These are phyloP conservation scores for Orestias chungarensis DNA, from an alignment of 2,797 vertebrate genomes.

Conservation along the genomic window DNA sequence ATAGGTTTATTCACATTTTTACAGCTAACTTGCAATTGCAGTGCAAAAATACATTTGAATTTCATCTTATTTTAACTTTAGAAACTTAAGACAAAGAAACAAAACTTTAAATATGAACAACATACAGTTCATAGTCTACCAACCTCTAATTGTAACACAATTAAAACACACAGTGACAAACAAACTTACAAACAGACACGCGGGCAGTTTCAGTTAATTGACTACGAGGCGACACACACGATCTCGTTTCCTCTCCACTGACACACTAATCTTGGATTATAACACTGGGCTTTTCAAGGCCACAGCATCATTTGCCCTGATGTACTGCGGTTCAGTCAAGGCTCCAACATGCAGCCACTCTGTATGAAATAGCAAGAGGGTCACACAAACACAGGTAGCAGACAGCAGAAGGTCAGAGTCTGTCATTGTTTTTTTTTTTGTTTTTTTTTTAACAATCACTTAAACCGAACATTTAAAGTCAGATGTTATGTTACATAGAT, in stretches of 20 bases:
- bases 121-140: no score
- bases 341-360: slow-evolving; percentile 43
- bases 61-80: not conserved
- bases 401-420: not conserved
- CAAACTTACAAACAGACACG: not conserved
- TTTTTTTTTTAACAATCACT: not conserved
- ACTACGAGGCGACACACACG: slow-evolving; percentile 21
- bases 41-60: not conserved
- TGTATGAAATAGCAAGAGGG: slow-evolving; percentile 21
- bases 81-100: not conserved
- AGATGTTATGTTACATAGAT: not conserved
- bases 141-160: no score
- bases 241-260: slow-evolving; percentile 33
- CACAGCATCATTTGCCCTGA: slow-evolving; percentile 66
- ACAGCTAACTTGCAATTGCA: not conserved
- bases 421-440: not conserved
- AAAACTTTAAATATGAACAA: not conserved
- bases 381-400: slow-evolving; percentile 31
- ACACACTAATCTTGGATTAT: slow-evolving; percentile 74
- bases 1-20: not conserved
- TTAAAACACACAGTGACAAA: slow-evolving; percentile 7
- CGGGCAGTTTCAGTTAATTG: slow-evolving; percentile 8
- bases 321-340: slow-evolving; percentile 42
- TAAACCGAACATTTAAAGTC: slow-evolving; percentile 5
- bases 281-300: slow-evolving; percentile 68